Percentiles rank a stretch among this genome's conserved stretches.
These are phyloP conservation scores for Loxodonta africana DNA, from an alignment of 2,113 vertebrate species.

Conservation along the genomic window DNA sequence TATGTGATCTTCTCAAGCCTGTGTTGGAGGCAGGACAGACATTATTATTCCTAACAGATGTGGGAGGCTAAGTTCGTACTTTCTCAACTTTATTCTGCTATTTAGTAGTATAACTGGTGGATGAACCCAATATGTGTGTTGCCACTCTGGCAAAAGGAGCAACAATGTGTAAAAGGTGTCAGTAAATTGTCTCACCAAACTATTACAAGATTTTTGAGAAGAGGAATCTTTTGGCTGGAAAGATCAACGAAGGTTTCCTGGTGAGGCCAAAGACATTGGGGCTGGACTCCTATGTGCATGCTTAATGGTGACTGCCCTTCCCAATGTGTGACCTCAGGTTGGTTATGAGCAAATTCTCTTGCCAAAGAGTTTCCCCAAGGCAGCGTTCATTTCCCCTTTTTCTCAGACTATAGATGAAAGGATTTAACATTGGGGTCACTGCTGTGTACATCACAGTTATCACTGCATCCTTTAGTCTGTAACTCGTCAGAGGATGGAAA, in stretches of 20 bases:
- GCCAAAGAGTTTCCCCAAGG: slow-evolving; percentile 40
- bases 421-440: slow-evolving; percentile 73
- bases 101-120: background rate
- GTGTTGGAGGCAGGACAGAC: background rate
- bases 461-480: background rate
- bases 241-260: background rate
- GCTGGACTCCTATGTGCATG: background rate
- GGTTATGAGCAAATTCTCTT: background rate
- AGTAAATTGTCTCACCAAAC: background rate
- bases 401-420: slow-evolving; percentile 75
- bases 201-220: background rate
- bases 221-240: background rate
- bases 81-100: background rate
- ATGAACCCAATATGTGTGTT: background rate
- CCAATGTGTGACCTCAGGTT: background rate
- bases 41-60: background rate
- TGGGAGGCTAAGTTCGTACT: background rate
- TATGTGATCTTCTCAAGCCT: background rate
- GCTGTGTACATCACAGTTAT: slow-evolving; percentile 62
- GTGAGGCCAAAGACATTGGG: background rate
- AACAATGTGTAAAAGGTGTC: background rate
- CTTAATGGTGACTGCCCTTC: background rate
- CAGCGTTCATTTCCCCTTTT: slow-evolving; percentile 62
- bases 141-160: background rate
- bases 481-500: slow-evolving; percentile 60